Conservation (phyloP, 23 tunicate species). For the Oikopleura vanhoeffeni region DNA sequence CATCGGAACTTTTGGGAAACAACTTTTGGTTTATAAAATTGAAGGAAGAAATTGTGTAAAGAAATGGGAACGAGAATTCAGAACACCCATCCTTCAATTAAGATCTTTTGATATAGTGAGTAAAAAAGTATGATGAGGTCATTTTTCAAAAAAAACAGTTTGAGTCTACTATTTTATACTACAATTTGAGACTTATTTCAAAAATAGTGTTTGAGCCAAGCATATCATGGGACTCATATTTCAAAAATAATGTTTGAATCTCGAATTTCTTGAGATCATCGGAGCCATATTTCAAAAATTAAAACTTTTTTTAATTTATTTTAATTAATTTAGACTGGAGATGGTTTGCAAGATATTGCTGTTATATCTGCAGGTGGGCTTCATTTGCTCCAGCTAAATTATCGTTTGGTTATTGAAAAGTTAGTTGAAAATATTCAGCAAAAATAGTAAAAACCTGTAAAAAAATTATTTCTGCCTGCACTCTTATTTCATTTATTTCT, state of each 20-base stretch:
- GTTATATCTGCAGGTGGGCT: slow-evolving; percentile 10
- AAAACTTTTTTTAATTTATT: no score
- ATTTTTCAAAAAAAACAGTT: no score
- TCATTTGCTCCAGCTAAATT: neutral
- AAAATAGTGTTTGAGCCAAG: no score
- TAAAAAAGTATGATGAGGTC: neutral
- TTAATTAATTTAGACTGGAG: slow-evolving; percentile 4
- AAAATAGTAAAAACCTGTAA: neutral
- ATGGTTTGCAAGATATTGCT: slow-evolving; percentile 12
- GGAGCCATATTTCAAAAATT: no score
- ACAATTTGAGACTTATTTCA: no score
- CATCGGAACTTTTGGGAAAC: slow-evolving; percentile 5
- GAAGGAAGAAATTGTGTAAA: neutral
- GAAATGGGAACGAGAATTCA: neutral
- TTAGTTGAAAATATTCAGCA: neutral
- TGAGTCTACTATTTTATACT: no score
- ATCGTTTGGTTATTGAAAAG: neutral
- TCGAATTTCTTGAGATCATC: no score
- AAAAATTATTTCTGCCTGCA: no score
- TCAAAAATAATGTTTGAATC: no score
- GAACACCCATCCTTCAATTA: slow-evolving; percentile 8
- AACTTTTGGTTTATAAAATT: neutral
- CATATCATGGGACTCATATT: no score
- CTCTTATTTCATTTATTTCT: no score
- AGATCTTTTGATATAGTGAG: neutral